Base-by-base conservation (phyloP, 2,113 vertebrate genomes). In the Aviceda subcristata region DNA sequence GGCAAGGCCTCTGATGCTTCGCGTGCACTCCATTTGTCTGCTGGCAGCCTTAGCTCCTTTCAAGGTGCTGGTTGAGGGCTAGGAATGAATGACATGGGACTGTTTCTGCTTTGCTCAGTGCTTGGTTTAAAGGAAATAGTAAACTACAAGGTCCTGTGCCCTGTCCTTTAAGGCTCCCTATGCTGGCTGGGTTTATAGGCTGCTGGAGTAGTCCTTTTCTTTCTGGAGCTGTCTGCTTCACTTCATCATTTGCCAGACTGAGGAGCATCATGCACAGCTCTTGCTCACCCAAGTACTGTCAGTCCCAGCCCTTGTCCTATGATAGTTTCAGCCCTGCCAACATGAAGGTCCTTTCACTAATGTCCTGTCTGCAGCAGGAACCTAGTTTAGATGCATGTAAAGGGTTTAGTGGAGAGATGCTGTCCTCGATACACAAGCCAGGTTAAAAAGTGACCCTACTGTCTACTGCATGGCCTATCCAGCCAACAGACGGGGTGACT, bases 111-210 rank as follows among this genome's bases (percentile, higher is more conserved):
- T 63, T 86, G 24, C 12, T 64, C 7, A 3, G 34, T 64, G 63
- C 19, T 19, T 62, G 1, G 10, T 83, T 73, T 75, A 36, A 64
- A 68, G 11, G n/a, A 50, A 53, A 45, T 30, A 10, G 32, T 21
- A 18, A 41, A 2, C 15, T 27, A 5, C 30, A n/a, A 3, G 16
- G 43, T 78, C 5, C 11, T 10, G 9, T 4, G 15, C 17, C 41
- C 20, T n/a, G 0, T 10, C 12, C 12, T 12, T 36, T 32, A 45
- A 69, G 62, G 4, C 15, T 60, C 3, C 22, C 24, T 15, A 0
- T 32, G 27, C 46, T 45, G 63, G 6, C 5, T 12, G 23, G 19
- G 18, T 16, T 36, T 73, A n/a, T 15, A 38, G 57, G 62, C 19
- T 92, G 50, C 59, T 29, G 0, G 7, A 66, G 0, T 8, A 62